phyloP scores from a whole-genome alignment of 2,797 vertebrate genomes.

The Parauchenoglanis ngamensis region DNA sequence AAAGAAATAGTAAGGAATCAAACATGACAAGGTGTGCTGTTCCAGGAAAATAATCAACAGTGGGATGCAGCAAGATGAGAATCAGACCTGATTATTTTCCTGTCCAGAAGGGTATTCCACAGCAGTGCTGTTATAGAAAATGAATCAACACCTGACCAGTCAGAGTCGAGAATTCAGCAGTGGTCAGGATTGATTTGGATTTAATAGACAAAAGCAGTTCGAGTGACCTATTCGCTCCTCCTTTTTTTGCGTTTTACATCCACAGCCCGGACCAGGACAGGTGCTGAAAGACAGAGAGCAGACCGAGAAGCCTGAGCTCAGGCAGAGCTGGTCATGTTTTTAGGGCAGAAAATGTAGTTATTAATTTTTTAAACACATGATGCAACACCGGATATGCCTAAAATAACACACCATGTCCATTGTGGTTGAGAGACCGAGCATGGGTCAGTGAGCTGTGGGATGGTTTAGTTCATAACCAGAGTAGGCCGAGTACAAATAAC shows the following conservation, averaged over 20 bases:
- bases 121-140: background rate
- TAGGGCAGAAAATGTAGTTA: background rate
- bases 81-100: background rate
- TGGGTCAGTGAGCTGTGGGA: background rate
- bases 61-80: background rate
- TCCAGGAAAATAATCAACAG: background rate
- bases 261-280: background rate
- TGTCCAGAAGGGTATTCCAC: background rate
- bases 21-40: background rate
- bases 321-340: background rate
- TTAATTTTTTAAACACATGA: background rate
- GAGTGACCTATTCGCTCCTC: background rate
- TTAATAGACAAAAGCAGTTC: background rate
- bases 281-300: constrained; percentile 2
- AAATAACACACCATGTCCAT: background rate
- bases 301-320: background rate
- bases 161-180: background rate
- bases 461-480: background rate
- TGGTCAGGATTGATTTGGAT: background rate
- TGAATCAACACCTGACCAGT: background rate
- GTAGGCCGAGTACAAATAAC: background rate
- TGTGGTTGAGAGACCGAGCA: background rate
- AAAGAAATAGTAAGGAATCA: background rate
- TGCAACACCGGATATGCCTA: background rate
- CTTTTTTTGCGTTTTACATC: background rate